Evolutionary conservation across 2,888 invertebrate species (phyloP).

Genomic region (Heterodera filipjevi): DNA sequence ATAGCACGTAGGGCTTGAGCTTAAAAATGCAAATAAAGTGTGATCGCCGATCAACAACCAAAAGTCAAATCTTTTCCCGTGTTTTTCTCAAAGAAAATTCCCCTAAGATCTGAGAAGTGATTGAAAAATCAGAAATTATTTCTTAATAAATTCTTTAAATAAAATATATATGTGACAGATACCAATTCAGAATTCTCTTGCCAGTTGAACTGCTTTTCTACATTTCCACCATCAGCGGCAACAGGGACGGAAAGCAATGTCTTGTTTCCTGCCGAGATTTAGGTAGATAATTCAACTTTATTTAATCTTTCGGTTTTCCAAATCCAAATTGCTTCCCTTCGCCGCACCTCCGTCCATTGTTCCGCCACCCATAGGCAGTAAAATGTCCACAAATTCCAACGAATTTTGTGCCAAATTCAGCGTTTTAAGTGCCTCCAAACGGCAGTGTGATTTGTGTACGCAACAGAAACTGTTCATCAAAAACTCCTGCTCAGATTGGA

Average conservation of each 20-base stretch:
- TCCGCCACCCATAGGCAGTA: slow-evolving; percentile 38
- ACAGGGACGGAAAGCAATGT: not conserved
- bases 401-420: slow-evolving; percentile 74
- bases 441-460: slow-evolving; percentile 72
- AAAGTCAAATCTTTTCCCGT: not conserved
- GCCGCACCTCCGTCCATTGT: slow-evolving; percentile 19
- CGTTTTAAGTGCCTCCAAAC: slow-evolving; percentile 81
- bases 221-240: not conserved
- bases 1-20: slow-evolving; percentile 72
- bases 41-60: not conserved
- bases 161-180: too few species aligned
- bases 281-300: not conserved
- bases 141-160: too few species aligned
- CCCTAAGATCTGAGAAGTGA: too few species aligned
- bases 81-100: too few species aligned
- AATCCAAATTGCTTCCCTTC: not conserved
- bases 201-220: slow-evolving; percentile 32
- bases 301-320: too few species aligned
- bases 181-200: slow-evolving; percentile 29
- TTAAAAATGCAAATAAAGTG: slow-evolving; percentile 30
- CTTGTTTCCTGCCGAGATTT: slow-evolving; percentile 12
- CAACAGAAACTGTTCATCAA: slow-evolving; percentile 54
- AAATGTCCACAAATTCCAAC: slow-evolving; percentile 36
- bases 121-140: too few species aligned
- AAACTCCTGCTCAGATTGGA: slow-evolving; percentile 14